Base-by-base conservation (phyloP, 2,797 vertebrate genomes). In the Urosaurus nigricauda region DNA sequence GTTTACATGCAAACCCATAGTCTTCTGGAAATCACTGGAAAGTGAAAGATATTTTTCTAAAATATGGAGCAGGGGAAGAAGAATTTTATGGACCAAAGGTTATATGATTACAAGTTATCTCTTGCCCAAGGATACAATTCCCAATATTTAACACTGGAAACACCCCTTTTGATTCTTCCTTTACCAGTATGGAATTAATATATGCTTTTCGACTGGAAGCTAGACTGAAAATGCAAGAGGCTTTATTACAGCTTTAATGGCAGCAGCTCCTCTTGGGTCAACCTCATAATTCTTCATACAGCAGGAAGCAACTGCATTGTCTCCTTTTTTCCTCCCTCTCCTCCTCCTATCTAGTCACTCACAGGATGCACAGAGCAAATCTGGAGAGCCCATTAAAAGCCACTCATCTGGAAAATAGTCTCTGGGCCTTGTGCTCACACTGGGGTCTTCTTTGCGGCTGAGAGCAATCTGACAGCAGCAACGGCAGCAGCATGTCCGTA, bases 351-450 rank as follows among this genome's bases (percentile, higher is more conserved):
- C 93, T 88, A 93, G 91, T 92, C 94, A 83, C 93, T 95, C 91
- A 63, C 90, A 91, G 91, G 94, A 95, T 88, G 93, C 95, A 94
- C 68, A 89, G 90, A 92, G 83, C 70, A 87, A 87, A 85, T 87
- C 93, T 95, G 91, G 94, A 96, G 95, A 96, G 95, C 93, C 95
- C 94, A 96, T 96, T 96, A 96, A 96, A 95, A 96, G 90, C 92
- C 95, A 96, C 94, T 96, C 94, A 0, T 93, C 94, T 95, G 94
- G 95, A 96, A 97, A 97, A 97, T 96, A 95, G 94, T 96, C 94
- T 96, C 94, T 96, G 91, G 91, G 95, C 94, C 95, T 95, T 93
- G 94, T 94, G 93, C 94, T 95, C 89, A 92, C 29, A 1, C 91
- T 40, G 70, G 91, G 95, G 94, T 93, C 91, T 94, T 93, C 83